These are phyloP conservation scores for Thalpophila matura DNA, from an alignment of 2,888 invertebrate species.

Conservation along the genomic window DNA sequence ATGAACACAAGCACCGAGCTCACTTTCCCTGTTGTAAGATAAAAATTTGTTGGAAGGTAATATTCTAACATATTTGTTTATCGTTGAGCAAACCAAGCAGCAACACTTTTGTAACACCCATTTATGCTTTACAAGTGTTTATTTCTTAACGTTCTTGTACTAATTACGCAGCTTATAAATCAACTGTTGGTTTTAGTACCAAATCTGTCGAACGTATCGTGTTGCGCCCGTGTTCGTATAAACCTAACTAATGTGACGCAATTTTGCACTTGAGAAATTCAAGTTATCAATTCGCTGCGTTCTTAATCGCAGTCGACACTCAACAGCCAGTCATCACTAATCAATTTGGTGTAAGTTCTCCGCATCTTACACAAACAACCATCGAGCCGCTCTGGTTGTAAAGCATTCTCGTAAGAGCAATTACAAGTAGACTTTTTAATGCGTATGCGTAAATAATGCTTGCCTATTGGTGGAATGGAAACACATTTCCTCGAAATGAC, in stretches of 20 bases:
- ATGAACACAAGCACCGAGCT: slow-evolving; percentile 27
- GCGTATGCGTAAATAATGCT: slow-evolving; percentile 24
- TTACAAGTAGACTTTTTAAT: slow-evolving; percentile 44
- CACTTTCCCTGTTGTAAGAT: slow-evolving; percentile 18
- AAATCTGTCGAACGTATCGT: slow-evolving; percentile 66
- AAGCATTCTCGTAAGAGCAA: slow-evolving; percentile 56
- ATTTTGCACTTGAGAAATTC: slow-evolving; percentile 75
- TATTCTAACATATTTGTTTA: slow-evolving; percentile 43
- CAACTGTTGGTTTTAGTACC: slow-evolving; percentile 68
- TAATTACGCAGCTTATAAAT: slow-evolving; percentile 74
- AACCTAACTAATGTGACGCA: slow-evolving; percentile 67
- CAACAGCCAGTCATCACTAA: slow-evolving; percentile 75
- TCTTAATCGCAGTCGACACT: slow-evolving; percentile 72
- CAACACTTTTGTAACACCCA: slow-evolving; percentile 63
- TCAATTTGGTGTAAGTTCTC: slow-evolving; percentile 69
- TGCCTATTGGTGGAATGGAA: neutral
- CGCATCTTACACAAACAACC: slow-evolving; percentile 62
- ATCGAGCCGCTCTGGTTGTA: slow-evolving; percentile 43
- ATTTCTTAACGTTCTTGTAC: slow-evolving; percentile 74
- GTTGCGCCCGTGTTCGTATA: slow-evolving; percentile 58
- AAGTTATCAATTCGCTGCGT: slow-evolving; percentile 66
- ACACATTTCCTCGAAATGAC: neutral
- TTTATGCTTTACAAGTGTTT: slow-evolving; percentile 68
- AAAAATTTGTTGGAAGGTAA: slow-evolving; percentile 13
- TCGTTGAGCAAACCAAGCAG: slow-evolving; percentile 60